These are phyloP conservation scores for Cyprinodon tularosa DNA, from an alignment of 2,113 vertebrate species.

Conservation along the genomic window DNA sequence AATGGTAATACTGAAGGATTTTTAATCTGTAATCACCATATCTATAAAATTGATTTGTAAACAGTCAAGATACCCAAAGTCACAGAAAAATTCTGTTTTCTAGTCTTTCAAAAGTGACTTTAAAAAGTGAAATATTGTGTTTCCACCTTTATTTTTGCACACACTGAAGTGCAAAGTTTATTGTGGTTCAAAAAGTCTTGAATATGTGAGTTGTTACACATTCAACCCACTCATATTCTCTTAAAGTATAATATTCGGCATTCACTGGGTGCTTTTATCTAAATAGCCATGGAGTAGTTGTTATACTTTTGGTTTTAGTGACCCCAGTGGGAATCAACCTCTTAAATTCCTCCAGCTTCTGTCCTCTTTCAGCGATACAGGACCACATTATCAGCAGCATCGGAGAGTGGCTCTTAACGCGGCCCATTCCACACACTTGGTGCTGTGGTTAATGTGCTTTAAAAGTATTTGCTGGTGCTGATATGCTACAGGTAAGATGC, in stretches of 20 bases:
- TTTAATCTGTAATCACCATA: background rate
- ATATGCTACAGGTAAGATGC: constrained; percentile 8
- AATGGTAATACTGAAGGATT: background rate
- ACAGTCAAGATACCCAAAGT: constrained; percentile 4
- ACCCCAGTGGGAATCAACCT: constrained; percentile 55
- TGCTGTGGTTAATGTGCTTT: constrained; percentile 20
- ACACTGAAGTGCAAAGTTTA: constrained; percentile 29
- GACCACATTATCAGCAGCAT: constrained; percentile 33
- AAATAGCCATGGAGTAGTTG: constrained; percentile 48
- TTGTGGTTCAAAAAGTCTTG: constrained; percentile 42
- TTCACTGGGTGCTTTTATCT: constrained; percentile 49
- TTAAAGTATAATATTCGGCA: constrained; percentile 46
- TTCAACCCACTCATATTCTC: constrained; percentile 62
- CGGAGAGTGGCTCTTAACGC: constrained; percentile 46
- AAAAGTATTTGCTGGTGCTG: constrained; percentile 24
- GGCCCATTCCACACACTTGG: constrained; percentile 7
- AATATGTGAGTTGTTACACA: constrained; percentile 43
- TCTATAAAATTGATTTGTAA: background rate
- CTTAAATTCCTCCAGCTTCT: constrained; percentile 42
- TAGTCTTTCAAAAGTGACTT: constrained; percentile 10
- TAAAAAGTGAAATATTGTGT: constrained; percentile 21
- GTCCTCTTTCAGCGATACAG: constrained; percentile 33
- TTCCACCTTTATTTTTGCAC: constrained; percentile 32
- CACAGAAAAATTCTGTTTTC: background rate
- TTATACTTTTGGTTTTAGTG: constrained; percentile 55